phyloP scores from a whole-genome alignment of 35 echinoderm and acorn worm genomes.

The Stichopus chloronotus region DNA sequence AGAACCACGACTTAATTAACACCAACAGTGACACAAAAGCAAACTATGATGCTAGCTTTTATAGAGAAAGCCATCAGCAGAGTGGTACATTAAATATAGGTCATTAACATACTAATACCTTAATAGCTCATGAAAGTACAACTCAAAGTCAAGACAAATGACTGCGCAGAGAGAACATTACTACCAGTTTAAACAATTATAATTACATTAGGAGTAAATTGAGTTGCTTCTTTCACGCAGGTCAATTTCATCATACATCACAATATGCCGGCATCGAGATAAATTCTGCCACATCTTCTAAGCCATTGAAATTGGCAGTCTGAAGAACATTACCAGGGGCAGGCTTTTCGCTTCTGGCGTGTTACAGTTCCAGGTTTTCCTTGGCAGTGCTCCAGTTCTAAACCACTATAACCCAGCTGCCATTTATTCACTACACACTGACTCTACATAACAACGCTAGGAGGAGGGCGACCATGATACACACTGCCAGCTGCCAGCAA shows the following conservation, averaged over 20 bases:
- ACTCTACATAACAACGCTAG: background rate
- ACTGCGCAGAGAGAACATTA: too few relatives aligned
- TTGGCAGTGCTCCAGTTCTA: conserved; percentile 41
- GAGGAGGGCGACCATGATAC: background rate
- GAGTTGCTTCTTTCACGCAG: background rate
- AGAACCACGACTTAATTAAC: too few relatives aligned
- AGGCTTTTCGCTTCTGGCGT: background rate
- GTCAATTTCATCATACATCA: conserved; percentile 21
- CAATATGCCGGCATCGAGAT: background rate
- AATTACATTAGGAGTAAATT: too few relatives aligned
- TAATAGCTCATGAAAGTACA: too few relatives aligned
- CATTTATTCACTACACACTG: conserved; percentile 12
- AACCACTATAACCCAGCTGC: background rate
- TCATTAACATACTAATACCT: too few relatives aligned
- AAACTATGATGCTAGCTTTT: too few relatives aligned
- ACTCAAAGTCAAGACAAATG: too few relatives aligned
- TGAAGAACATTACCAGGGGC: conserved; percentile 4
- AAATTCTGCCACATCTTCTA: background rate
- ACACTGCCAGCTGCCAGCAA: conserved; percentile 23
- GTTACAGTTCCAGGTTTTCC: background rate
- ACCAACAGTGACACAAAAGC: too few relatives aligned
- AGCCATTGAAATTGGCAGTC: conserved; percentile 28
- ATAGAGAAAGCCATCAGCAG: too few relatives aligned
- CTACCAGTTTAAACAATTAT: too few relatives aligned
- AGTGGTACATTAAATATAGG: too few relatives aligned